Evolutionary conservation across 2,888 invertebrate species (phyloP).

Genomic region (Chromoteleia sp.): DNA sequence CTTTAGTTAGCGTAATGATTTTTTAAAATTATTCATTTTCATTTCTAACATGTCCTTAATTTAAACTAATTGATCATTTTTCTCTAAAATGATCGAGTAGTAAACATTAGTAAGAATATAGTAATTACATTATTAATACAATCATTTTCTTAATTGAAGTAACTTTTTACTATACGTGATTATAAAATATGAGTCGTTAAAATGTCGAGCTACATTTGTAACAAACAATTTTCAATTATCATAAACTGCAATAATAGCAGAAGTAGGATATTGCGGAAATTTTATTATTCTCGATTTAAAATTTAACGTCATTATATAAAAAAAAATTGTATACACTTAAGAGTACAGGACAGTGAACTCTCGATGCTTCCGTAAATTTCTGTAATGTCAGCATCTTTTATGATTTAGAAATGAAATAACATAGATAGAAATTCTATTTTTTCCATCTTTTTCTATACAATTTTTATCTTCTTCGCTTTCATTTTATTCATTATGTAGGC

Average conservation of each 20-base stretch:
- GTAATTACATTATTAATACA: no score
- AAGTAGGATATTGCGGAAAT: constrained; percentile 1
- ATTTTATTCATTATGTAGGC: no score
- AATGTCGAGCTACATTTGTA: background rate
- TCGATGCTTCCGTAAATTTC: constrained; percentile 10
- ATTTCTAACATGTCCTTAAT: no score
- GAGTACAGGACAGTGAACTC: constrained; percentile 17
- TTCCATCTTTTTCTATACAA: no score
- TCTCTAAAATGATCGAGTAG: no score
- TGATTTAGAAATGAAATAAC: background rate
- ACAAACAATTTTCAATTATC: background rate
- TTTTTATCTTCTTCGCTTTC: no score
- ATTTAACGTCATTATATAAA: constrained; percentile 8
- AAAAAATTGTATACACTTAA: constrained; percentile 14
- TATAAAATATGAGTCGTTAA: background rate
- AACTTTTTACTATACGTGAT: background rate
- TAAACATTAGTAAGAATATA: no score
- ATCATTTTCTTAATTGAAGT: no score
- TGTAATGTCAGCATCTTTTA: constrained; percentile 23
- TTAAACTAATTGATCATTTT: no score
- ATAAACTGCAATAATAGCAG: background rate
- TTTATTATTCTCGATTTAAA: constrained; percentile 5
- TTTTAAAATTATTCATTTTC: no score
- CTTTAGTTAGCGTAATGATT: no score
- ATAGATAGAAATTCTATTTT: no score